Conservation (phyloP, 2,888 invertebrate species). For the Polia nebulosa region DNA sequence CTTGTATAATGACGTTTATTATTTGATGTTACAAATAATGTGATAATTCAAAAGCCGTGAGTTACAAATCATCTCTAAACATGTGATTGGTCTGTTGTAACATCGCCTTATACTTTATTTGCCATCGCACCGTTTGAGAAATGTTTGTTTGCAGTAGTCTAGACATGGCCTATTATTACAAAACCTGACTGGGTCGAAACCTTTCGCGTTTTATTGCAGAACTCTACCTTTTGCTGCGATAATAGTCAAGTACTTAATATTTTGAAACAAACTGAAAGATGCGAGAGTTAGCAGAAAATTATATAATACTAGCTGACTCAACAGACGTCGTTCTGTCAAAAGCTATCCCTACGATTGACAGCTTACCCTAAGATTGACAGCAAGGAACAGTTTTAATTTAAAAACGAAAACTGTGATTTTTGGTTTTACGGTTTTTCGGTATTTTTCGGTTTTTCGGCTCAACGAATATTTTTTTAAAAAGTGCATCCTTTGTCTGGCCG, state of each 20-base stretch:
- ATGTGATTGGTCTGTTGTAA: slow-evolving; percentile 22
- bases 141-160: slow-evolving; percentile 39
- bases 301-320: too few species aligned
- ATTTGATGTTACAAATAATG: slow-evolving; percentile 4
- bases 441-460: too few species aligned
- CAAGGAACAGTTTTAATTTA: too few species aligned
- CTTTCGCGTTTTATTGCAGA: slow-evolving; percentile 55
- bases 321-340: too few species aligned
- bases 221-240: slow-evolving; percentile 37
- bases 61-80: slow-evolving; percentile 23
- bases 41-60: slow-evolving; percentile 28
- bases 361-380: too few species aligned
- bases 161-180: slow-evolving; percentile 39
- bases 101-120: slow-evolving; percentile 19
- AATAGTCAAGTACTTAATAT: slow-evolving; percentile 21
- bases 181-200: slow-evolving; percentile 41
- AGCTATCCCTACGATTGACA: too few species aligned
- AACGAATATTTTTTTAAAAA: too few species aligned
- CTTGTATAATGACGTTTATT: neutral
- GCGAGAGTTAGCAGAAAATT: neutral
- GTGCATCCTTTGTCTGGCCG: too few species aligned
- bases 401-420: too few species aligned
- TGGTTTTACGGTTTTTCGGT: too few species aligned
- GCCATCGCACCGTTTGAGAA: slow-evolving; percentile 23
- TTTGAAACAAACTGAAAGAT: slow-evolving; percentile 8